A percentile compares a stretch with the other conserved stretches of the same genome.
Conservation (phyloP, 2,113 vertebrate species). For the Corythoichthys haematopterus region DNA sequence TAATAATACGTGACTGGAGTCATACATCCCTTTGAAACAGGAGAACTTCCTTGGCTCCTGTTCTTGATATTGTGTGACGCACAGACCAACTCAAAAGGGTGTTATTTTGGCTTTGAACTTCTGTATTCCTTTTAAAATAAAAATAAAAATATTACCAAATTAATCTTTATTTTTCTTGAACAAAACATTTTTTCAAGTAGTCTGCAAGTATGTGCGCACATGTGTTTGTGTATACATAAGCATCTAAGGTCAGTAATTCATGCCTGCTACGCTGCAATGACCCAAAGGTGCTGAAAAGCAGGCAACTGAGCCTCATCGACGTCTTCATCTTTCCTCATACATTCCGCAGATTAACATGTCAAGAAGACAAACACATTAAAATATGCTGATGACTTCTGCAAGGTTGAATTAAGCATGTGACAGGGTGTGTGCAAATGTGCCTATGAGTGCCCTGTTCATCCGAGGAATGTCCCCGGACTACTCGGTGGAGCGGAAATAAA, state of each 20-base stretch:
- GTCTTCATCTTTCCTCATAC: constrained; percentile 23
- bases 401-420: constrained; percentile 51
- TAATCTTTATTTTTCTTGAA: not conserved
- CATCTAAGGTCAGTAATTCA: constrained; percentile 4
- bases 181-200: not conserved
- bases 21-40: constrained; percentile 27
- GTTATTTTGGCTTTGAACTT: not conserved
- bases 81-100: not conserved
- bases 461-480: constrained; percentile 73
- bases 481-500: constrained; percentile 57
- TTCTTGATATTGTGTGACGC: not conserved
- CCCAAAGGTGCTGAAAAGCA: constrained; percentile 36
- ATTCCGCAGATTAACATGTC: constrained; percentile 48
- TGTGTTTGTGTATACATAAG: not conserved
- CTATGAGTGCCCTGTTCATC: constrained; percentile 49
- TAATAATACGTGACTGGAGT: constrained; percentile 20
- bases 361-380: constrained; percentile 44
- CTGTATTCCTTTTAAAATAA: not conserved
- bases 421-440: constrained; percentile 51
- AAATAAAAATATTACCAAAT: not conserved
- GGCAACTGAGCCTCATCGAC: constrained; percentile 4
- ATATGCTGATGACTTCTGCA: constrained; percentile 35
- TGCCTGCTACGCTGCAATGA: constrained; percentile 22
- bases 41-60: constrained; percentile 25
- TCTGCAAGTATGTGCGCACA: not conserved